Evolutionary conservation across 2,888 invertebrate species (phyloP).

Genomic region (Macroteleia sp.): DNA sequence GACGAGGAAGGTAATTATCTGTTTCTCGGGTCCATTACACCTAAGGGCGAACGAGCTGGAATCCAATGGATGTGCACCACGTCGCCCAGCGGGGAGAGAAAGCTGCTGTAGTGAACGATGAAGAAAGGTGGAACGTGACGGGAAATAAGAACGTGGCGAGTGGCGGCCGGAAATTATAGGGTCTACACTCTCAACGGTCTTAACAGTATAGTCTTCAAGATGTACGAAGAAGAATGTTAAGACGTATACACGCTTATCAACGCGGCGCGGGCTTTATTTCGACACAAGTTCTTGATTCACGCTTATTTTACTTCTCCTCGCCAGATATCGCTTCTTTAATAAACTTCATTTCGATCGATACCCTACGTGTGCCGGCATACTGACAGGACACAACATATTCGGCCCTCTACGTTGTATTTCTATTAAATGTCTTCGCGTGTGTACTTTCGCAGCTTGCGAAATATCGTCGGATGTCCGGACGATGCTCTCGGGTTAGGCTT

Average conservation of each 20-base stretch:
- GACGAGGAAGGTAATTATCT: constrained; percentile 77
- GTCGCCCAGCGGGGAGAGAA: constrained; percentile 43
- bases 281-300: too few relatives aligned
- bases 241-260: constrained; percentile 54
- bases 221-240: constrained; percentile 51
- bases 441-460: constrained; percentile 5
- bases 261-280: constrained; percentile 39
- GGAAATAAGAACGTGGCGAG: constrained; percentile 82
- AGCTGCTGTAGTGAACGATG: constrained; percentile 60
- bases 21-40: constrained; percentile 79
- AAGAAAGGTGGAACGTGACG: constrained; percentile 77
- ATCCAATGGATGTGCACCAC: constrained; percentile 59
- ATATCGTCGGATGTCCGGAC: neutral
- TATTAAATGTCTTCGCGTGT: constrained; percentile 19
- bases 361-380: constrained; percentile 43
- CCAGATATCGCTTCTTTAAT: constrained; percentile 46
- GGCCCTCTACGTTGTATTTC: constrained; percentile 12
- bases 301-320: constrained; percentile 39
- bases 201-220: constrained; percentile 52
- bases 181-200: constrained; percentile 69
- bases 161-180: constrained; percentile 82
- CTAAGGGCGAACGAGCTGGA: constrained; percentile 64
- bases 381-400: constrained; percentile 4
- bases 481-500: neutral
- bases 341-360: constrained; percentile 42